Percentiles rank a stretch among this genome's conserved stretches.
Conservation (phyloP, 2,113 vertebrate species). For the Epinephelus cyanopodus region DNA sequence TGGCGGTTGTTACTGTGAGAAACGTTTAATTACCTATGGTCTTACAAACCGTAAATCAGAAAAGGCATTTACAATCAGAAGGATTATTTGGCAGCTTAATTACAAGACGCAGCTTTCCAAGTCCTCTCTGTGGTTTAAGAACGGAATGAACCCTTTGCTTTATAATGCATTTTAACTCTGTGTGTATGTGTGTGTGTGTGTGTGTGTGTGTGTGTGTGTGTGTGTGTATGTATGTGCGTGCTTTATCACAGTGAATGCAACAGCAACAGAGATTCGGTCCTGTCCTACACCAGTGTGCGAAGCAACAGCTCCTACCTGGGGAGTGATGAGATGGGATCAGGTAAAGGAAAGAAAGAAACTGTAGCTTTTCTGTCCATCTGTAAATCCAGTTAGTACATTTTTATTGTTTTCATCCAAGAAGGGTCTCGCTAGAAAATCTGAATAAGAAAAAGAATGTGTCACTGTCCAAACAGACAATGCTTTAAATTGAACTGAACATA, state of each 20-base stretch:
- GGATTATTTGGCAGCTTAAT: slow-evolving; percentile 73
- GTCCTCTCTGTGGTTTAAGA: slow-evolving; percentile 53
- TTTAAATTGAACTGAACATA: slow-evolving; percentile 3
- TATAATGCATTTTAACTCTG: slow-evolving; percentile 26
- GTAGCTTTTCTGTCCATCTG: neutral
- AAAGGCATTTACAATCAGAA: slow-evolving; percentile 58
- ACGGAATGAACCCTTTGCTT: slow-evolving; percentile 46
- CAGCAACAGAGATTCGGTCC: slow-evolving; percentile 96
- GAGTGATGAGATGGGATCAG: slow-evolving; percentile 98
- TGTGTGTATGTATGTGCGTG: slow-evolving; percentile 25
- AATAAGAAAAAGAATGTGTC: neutral
- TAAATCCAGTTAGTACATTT: neutral
- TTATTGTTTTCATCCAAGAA: neutral
- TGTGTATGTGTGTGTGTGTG: slow-evolving; percentile 25
- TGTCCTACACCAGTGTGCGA: slow-evolving; percentile 97
- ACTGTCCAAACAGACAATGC: neutral
- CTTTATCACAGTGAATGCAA: slow-evolving; percentile 91
- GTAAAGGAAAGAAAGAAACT: slow-evolving; percentile 78
- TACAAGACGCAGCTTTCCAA: slow-evolving; percentile 61
- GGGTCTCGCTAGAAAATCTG: neutral
- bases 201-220: slow-evolving; percentile 29
- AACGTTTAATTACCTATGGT: slow-evolving; percentile 65
- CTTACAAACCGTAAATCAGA: slow-evolving; percentile 66
- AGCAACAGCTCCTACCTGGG: slow-evolving; percentile 98
- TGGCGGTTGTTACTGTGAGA: slow-evolving; percentile 49